Evolutionary conservation across 2,888 invertebrate species (phyloP).

Genomic region (Lasioglossum morio): DNA sequence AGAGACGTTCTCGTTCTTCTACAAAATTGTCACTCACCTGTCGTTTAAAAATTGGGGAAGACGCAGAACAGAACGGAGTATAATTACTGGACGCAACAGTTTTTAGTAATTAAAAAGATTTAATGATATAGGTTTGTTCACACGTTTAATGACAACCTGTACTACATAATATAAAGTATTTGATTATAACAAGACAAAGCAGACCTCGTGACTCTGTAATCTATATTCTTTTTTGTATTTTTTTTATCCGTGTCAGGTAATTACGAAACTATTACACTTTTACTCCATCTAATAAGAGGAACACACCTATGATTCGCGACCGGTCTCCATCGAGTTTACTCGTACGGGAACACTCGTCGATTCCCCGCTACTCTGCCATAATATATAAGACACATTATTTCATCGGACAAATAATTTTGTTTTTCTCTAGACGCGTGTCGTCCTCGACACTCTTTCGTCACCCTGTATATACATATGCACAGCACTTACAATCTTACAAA

Average conservation of each 20-base stretch:
- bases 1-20: not conserved
- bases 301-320: conserved; percentile 69
- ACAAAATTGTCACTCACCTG: conserved; percentile 30
- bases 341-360: conserved; percentile 50
- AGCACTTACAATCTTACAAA: conserved; percentile 64
- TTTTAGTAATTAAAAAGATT: conserved; percentile 50
- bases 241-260: conserved; percentile 50
- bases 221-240: conserved; percentile 56
- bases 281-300: conserved; percentile 68
- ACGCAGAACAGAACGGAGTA: conserved; percentile 8
- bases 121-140: conserved; percentile 66
- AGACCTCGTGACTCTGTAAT: conserved; percentile 68
- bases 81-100: conserved; percentile 1
- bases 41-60: not conserved
- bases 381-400: conserved; percentile 71
- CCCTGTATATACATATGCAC: conserved; percentile 69
- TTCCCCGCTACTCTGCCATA: conserved; percentile 64
- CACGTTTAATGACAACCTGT: conserved; percentile 73
- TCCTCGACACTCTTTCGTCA: conserved; percentile 33
- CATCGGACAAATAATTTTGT: conserved; percentile 65
- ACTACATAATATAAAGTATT: conserved; percentile 74
- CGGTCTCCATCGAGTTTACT: conserved; percentile 49
- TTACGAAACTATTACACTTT: conserved; percentile 70
- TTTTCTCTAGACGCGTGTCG: conserved; percentile 41
- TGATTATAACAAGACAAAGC: conserved; percentile 74